Percentiles rank a stretch among this genome's conserved stretches.
These are phyloP conservation scores for Nothocercus nigrocapillus DNA, from an alignment of 2,113 vertebrate genomes.

Conservation along the genomic window DNA sequence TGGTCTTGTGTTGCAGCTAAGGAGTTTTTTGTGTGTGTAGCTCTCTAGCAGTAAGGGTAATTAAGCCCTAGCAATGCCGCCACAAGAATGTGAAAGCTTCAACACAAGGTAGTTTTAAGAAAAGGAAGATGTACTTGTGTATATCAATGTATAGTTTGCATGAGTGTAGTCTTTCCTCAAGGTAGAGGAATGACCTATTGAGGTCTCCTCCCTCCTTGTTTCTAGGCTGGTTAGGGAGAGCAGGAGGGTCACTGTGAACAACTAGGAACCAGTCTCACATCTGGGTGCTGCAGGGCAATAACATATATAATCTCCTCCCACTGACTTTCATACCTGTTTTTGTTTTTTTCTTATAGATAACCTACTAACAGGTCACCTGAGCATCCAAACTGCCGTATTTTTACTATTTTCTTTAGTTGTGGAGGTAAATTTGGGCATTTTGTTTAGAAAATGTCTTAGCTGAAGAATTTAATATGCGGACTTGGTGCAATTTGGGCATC, in stretches of 20 bases:
- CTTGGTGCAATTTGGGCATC: background rate
- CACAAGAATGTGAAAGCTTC: background rate
- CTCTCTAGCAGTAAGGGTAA: background rate
- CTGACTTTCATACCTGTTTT: background rate
- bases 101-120: background rate
- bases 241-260: background rate
- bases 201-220: background rate
- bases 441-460: background rate
- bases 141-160: too few relatives aligned
- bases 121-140: background rate
- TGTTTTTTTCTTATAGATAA: background rate
- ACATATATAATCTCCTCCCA: fast-evolving
- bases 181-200: background rate
- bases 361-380: background rate
- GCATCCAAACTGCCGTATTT: background rate
- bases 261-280: fast-evolving
- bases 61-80: fast-evolving
- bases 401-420: background rate
- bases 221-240: background rate
- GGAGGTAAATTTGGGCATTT: background rate
- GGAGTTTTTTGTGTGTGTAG: background rate
- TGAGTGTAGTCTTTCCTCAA: background rate
- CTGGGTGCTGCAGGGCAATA: background rate
- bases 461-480: background rate
- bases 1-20: background rate